Percentiles rank a stretch among this genome's conserved stretches.
These are phyloP conservation scores for Oscheius myriophilus DNA, from an alignment of 2,888 invertebrate species.

Conservation along the genomic window DNA sequence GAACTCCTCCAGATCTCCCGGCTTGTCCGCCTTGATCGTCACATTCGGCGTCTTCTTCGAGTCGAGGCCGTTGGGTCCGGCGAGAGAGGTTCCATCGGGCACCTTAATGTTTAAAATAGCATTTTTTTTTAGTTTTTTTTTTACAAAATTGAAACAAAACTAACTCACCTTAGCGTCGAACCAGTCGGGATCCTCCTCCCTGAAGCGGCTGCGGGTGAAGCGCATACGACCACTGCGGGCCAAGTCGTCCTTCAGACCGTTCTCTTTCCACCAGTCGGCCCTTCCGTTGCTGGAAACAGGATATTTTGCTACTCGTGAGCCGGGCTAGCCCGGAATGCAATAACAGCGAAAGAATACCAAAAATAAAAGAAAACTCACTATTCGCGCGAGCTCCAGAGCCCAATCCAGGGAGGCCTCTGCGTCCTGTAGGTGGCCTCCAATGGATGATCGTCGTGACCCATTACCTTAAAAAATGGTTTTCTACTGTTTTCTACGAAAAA, in stretches of 20 bases:
- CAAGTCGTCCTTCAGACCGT: slow-evolving; percentile 52
- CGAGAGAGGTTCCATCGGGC: slow-evolving; percentile 65
- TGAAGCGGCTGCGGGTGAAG: slow-evolving; percentile 37
- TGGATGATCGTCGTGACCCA: slow-evolving; percentile 61
- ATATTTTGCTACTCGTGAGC: neutral
- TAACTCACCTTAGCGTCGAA: slow-evolving; percentile 48
- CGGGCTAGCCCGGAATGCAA: neutral
- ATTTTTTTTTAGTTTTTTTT: neutral
- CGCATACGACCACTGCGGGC: slow-evolving; percentile 49
- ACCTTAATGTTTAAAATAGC: slow-evolving; percentile 41
- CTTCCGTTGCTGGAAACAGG: slow-evolving; percentile 58
- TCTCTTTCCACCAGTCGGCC: slow-evolving; percentile 67
- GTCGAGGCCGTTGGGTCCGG: slow-evolving; percentile 65
- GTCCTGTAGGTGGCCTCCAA: slow-evolving; percentile 59
- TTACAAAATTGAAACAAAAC: neutral
- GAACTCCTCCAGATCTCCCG: slow-evolving; percentile 61
- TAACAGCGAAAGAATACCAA: neutral
- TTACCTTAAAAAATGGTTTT: slow-evolving; percentile 28
- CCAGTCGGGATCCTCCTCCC: slow-evolving; percentile 63
- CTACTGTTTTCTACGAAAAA: too few relatives aligned
- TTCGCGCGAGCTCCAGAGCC: slow-evolving; percentile 59
- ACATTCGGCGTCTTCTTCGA: slow-evolving; percentile 53
- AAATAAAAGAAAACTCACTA: slow-evolving; percentile 48
- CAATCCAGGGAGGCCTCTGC: slow-evolving; percentile 65
- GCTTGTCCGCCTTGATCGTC: slow-evolving; percentile 59